Evolutionary conservation across 1,140 invertebrate species (phyloP).

Genomic region (Scaptomyza montana): DNA sequence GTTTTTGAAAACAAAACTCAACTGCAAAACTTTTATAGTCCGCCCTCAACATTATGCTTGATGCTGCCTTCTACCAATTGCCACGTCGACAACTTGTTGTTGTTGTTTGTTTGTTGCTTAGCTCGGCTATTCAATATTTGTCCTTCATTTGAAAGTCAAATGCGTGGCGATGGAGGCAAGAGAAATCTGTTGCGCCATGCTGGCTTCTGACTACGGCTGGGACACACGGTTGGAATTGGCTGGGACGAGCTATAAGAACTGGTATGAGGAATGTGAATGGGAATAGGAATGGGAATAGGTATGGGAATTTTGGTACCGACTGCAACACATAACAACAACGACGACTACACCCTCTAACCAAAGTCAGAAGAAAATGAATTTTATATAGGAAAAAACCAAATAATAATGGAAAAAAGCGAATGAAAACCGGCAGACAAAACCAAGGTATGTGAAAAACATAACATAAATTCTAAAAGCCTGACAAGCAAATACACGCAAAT

Average conservation of each 20-base stretch:
- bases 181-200: constrained; percentile 76
- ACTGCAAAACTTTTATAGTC: constrained; percentile 75
- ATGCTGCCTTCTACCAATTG: constrained; percentile 32
- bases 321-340: constrained; percentile 1
- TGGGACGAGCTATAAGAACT: constrained; percentile 10
- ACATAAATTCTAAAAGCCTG: constrained; percentile 78
- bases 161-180: constrained; percentile 75
- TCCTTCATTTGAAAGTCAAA: constrained; percentile 83
- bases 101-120: constrained; percentile 53
- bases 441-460: constrained; percentile 78
- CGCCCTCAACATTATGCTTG: constrained; percentile 66
- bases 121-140: constrained; percentile 72
- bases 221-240: constrained; percentile 22
- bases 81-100: constrained; percentile 48
- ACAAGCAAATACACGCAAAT: constrained; percentile 66
- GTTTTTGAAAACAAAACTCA: constrained; percentile 39
- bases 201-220: constrained; percentile 27
- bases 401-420: constrained; percentile 70
- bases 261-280: constrained; percentile 11
- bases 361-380: constrained; percentile 29
- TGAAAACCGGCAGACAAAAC: constrained; percentile 60
- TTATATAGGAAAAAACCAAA: constrained; percentile 47
- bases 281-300: constrained; percentile 19
- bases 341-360: constrained; percentile 18
- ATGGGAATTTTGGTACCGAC: not conserved